Base-by-base conservation (phyloP, 2,113 vertebrate species). In the Cyprinus carpio region DNA sequence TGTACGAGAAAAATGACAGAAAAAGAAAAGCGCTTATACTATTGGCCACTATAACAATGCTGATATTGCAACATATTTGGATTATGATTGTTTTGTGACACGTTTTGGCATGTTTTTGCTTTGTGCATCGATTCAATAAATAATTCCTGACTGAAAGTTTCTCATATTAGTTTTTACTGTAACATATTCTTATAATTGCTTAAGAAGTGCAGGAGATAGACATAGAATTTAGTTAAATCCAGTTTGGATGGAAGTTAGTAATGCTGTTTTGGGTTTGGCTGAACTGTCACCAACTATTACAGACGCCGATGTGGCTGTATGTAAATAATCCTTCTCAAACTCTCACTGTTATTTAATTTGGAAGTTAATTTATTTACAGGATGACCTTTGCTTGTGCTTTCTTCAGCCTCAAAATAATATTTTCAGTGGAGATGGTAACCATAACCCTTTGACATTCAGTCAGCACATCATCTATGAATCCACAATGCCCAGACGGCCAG, bases 391-490 rank as follows among this genome's bases (percentile, higher is more conserved):
- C 43, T 75, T 49, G 43, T 29, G 46, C 25, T 51, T 75, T 16
- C 74, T 75, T 75, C 51, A 15, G 46, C 74, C n/a, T 29, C 46
- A 10, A 69, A 8, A 18, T 18, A 1, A 67, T 67, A 15, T 75
- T 43, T 75, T 75, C 43, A 3, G 23, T 15, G 15, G 7, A n/a
- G 69, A 43, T 43, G 34, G 67, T 72, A 23, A 72, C 65, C 37
- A 15, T 75, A 75, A 75, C 46, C 46, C 12, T 49, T 29, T 51
- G 74, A 51, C 74, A 51, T 75, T 6, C 25, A 75, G n/a, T 51
- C 74, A 75, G 6, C 74, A 51, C 74, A n/a, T 75, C 46, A 75
- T 51, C 25, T 75, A 15, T 46, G 23, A 75, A 25, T 75, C 12
- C 12, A 75, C 72, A 8, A 27, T 27, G 12, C 40, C 12, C 40